Evolutionary conservation across 1,140 invertebrate species (phyloP).

Genomic region (Rhopalosiphum maidis): DNA sequence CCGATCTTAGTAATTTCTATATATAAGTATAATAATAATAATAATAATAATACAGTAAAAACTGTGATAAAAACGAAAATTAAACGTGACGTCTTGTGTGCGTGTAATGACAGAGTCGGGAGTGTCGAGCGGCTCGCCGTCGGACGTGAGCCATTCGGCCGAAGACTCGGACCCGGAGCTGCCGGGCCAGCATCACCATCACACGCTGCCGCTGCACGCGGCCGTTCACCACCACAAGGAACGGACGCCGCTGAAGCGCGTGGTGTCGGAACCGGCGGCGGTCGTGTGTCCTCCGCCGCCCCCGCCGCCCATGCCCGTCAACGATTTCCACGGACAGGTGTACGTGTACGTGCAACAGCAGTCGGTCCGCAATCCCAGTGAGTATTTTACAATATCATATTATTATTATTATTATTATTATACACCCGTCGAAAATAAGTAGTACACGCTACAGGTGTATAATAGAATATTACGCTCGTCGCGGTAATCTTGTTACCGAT

Average conservation of each 20-base stretch:
- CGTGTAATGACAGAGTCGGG: conserved; percentile 60
- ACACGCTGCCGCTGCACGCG: conserved; percentile 62
- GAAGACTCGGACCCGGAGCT: conserved; percentile 63
- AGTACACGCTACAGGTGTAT: neutral
- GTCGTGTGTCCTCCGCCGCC: conserved; percentile 62
- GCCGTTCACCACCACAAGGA: conserved; percentile 60
- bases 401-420: neutral
- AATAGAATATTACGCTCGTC: neutral
- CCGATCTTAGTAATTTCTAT: neutral
- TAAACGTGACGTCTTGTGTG: neutral
- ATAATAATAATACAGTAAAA: neutral
- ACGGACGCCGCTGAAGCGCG: conserved; percentile 63
- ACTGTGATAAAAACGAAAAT: neutral
- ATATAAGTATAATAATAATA: neutral
- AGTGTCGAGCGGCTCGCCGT: conserved; percentile 62
- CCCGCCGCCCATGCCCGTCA: conserved; percentile 59
- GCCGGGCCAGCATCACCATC: conserved; percentile 60
- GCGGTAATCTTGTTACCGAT: neutral
- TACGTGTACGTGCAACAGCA: conserved; percentile 24
- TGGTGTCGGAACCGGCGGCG: conserved; percentile 65
- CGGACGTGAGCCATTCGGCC: conserved; percentile 62
- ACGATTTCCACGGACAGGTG: neutral
- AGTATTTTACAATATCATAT: neutral
- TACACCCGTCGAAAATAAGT: neutral
- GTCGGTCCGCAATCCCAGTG: neutral